Percentiles rank a stretch among this genome's conserved stretches.
phyloP scores from a whole-genome alignment of 2,797 vertebrate genomes.

The Glyptemys insculpta region DNA sequence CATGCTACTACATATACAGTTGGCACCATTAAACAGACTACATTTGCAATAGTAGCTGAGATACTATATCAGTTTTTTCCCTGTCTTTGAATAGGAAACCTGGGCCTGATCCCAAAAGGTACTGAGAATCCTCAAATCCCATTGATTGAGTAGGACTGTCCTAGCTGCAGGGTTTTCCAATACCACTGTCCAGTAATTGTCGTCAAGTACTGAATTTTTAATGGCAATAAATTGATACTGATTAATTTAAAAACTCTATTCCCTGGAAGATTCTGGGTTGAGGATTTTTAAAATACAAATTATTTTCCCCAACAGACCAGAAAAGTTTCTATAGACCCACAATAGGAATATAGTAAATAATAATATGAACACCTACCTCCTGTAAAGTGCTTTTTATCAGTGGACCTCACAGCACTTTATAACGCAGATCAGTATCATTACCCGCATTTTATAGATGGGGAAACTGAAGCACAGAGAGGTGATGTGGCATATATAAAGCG shows the following conservation, averaged over 20 bases:
- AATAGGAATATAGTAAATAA: conserved; percentile 3
- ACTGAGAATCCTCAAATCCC: not conserved
- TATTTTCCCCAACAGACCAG: conserved; percentile 32
- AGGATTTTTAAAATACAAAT: not conserved
- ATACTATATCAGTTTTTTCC: not conserved
- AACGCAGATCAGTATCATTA: not conserved
- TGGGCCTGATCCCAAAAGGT: not conserved
- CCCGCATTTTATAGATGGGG: not conserved
- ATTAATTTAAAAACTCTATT: not conserved
- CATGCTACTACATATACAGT: not conserved
- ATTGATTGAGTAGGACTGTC: not conserved
- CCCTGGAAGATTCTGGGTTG: not conserved
- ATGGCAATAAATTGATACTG: not conserved
- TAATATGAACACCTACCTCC: not conserved
- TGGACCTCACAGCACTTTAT: not conserved
- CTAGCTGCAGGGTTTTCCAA: not conserved
- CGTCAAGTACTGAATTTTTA: not conserved
- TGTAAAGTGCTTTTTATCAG: conserved; percentile 8
- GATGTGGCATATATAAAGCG: not conserved
- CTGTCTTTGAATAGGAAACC: not conserved
- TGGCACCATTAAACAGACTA: not conserved
- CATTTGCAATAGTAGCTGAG: not conserved
- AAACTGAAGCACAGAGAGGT: conserved; percentile 28
- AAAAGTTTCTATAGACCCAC: conserved; percentile 40
- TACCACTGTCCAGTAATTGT: not conserved